A percentile compares a stretch with the other conserved stretches of the same genome.
phyloP scores from a whole-genome alignment of 2,888 invertebrate genomes.

The Chironomus riparius region DNA sequence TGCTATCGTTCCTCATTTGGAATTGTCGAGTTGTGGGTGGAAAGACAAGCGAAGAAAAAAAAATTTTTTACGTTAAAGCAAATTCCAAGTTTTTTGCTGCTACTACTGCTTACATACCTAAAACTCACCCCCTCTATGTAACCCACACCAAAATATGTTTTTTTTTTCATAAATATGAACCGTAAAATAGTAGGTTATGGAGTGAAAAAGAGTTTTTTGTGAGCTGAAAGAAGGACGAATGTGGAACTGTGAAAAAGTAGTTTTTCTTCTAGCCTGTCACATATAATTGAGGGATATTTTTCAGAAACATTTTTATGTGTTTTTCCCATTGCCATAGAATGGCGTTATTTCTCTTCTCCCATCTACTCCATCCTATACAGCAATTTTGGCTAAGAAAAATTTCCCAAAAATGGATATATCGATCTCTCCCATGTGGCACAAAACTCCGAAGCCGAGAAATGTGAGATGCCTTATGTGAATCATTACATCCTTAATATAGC shows the following conservation, averaged over 20 bases:
- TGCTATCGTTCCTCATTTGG: neutral
- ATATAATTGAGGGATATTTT: constrained; percentile 24
- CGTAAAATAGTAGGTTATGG: constrained; percentile 14
- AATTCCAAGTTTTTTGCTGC: too few relatives aligned
- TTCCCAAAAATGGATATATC: neutral
- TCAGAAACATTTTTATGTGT: neutral
- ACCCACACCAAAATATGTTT: neutral
- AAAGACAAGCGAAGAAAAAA: neutral
- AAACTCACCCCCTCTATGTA: too few relatives aligned
- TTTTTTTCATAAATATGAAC: neutral
- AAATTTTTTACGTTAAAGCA: too few relatives aligned
- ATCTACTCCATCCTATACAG: neutral
- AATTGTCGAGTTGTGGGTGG: neutral
- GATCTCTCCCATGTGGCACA: neutral
- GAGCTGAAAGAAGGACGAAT: neutral
- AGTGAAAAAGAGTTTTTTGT: neutral
- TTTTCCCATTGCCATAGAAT: neutral
- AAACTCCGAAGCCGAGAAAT: neutral
- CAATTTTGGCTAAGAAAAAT: too few relatives aligned
- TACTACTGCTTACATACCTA: too few relatives aligned
- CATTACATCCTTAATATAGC: neutral
- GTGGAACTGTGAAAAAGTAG: constrained; percentile 1
- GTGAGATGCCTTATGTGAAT: neutral
- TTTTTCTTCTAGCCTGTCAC: constrained; percentile 21
- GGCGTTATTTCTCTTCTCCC: neutral